Evolutionary conservation across 2,113 vertebrate genomes (phyloP), one percentile per base, ranked within the genome.

Genomic region (Platysternon megacephalum): DNA sequence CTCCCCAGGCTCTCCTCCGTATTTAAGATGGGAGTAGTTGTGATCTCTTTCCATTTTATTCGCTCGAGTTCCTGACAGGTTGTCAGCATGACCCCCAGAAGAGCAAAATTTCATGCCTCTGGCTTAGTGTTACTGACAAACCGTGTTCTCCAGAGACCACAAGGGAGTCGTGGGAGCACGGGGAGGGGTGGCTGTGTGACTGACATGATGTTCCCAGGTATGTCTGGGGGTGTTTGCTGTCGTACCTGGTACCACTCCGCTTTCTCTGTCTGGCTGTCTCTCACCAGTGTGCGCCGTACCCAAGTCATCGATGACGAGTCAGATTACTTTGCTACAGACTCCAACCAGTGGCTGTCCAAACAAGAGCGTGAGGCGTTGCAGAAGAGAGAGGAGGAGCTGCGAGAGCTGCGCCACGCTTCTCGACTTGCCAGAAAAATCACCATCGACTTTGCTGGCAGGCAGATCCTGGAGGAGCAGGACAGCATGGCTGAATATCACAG

Each of bases 221-320:
- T 6, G 79, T 79, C 49, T 79, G 42, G 78, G 1, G 4, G 35
- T 79, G 1, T 82, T 79, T 90, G 2, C 86, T 55, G 1, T 42
- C 74, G 16, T 79, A 4, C 2, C 8, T 65, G n/a, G 26, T 91
- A 24, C 49, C 80, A 42, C 78, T 39, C 39, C 78, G 2, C 61
- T 42, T 2, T 17, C 4, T 0, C 4, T 88, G 1, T 61, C 7
- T 3, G 13, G 1, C 56, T 72, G 78, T 92, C 88, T 79, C 51
- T 95, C 80, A 3, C 35, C 96, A 99, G 99, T 5, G 98, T 99
- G 88, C 98, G 98, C 44, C 99, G 99, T 79, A 99, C 99, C 1
- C 99, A 99, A 95, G 99, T 99, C 72, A 99, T 99, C 17, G 99
- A 99, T 10, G 99, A 99, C 12, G 99, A 99, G 82, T 99, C 99